phyloP scores from a whole-genome alignment of 2,888 invertebrate genomes.

The Drosophila helvetica region DNA sequence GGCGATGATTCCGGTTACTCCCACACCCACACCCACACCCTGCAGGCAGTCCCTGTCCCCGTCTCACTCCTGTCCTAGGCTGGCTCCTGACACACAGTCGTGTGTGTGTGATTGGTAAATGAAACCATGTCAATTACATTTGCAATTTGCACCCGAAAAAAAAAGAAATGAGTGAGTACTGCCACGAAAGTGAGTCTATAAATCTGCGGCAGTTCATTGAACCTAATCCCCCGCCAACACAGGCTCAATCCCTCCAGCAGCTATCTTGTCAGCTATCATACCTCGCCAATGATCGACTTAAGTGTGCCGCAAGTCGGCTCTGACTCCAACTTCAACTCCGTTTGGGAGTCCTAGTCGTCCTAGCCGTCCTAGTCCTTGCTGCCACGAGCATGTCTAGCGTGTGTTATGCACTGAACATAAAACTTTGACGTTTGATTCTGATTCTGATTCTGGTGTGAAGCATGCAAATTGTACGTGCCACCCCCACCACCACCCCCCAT shows the following conservation, averaged over 20 bases:
- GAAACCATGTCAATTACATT: constrained; percentile 80
- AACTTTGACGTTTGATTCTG: constrained; percentile 58
- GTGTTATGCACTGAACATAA: constrained; percentile 47
- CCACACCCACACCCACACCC: background rate
- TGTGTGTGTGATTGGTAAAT: constrained; percentile 41
- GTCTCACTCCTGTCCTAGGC: background rate
- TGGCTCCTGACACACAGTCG: constrained; percentile 8
- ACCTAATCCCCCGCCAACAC: constrained; percentile 29
- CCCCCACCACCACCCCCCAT: constrained; percentile 31
- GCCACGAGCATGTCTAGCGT: constrained; percentile 38
- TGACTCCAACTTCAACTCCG: background rate
- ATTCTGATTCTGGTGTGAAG: constrained; percentile 69
- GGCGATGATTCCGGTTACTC: constrained; percentile 45
- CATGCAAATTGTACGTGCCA: constrained; percentile 62
- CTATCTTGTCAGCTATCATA: constrained; percentile 54
- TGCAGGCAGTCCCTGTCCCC: constrained; percentile 40
- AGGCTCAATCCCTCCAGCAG: no score
- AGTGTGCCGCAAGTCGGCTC: constrained; percentile 57
- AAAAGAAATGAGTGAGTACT: constrained; percentile 39
- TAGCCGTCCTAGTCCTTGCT: background rate
- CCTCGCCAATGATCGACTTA: constrained; percentile 57
- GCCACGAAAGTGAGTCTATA: constrained; percentile 53
- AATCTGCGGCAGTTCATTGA: constrained; percentile 61
- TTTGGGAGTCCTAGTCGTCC: background rate
- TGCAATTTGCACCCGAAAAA: constrained; percentile 55